Conservation (phyloP, 1,140 invertebrate genomes). For the Drosophila rhopaloa region DNA sequence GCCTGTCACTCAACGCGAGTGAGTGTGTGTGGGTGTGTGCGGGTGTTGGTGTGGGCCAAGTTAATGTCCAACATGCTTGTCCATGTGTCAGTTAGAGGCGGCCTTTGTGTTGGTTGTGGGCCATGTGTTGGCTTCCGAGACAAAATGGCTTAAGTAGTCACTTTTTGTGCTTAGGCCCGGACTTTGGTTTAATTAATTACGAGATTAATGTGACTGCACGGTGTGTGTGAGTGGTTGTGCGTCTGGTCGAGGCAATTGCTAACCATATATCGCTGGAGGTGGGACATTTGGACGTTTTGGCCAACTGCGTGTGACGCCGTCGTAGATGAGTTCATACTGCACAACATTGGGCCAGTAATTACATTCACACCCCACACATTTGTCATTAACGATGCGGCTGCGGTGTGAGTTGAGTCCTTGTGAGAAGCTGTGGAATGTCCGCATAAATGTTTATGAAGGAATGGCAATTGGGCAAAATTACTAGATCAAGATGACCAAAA, state of each 20-base stretch:
- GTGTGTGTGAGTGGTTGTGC: conserved; percentile 37
- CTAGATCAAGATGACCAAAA: too few species aligned
- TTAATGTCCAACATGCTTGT: conserved; percentile 74
- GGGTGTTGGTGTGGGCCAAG: conserved; percentile 49
- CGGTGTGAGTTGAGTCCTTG: conserved; percentile 4
- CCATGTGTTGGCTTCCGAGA: conserved; percentile 75
- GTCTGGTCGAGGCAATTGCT: conserved; percentile 49
- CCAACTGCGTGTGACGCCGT: conserved; percentile 47
- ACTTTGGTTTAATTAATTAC: conserved; percentile 83
- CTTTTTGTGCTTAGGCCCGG: conserved; percentile 81
- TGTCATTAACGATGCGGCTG: conserved; percentile 44
- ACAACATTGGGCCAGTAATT: conserved; percentile 64
- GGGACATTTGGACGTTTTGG: conserved; percentile 35
- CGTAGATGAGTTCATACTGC: conserved; percentile 45
- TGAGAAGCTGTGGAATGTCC: conserved; percentile 1
- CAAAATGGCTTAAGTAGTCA: conserved; percentile 83
- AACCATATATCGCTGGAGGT: conserved; percentile 4
- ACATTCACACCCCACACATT: conserved; percentile 59
- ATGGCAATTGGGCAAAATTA: conserved; percentile 1
- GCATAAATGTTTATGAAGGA: conserved; percentile 34
- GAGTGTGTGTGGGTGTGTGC: conserved; percentile 23
- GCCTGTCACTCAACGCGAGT: conserved; percentile 65
- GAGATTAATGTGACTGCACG: conserved; percentile 72
- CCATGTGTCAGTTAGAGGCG: conserved; percentile 73
- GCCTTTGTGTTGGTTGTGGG: conserved; percentile 27